A percentile compares a stretch with the other conserved stretches of the same genome.
Conservation (phyloP, 2,113 vertebrate genomes). For the Promerops cafer region DNA sequence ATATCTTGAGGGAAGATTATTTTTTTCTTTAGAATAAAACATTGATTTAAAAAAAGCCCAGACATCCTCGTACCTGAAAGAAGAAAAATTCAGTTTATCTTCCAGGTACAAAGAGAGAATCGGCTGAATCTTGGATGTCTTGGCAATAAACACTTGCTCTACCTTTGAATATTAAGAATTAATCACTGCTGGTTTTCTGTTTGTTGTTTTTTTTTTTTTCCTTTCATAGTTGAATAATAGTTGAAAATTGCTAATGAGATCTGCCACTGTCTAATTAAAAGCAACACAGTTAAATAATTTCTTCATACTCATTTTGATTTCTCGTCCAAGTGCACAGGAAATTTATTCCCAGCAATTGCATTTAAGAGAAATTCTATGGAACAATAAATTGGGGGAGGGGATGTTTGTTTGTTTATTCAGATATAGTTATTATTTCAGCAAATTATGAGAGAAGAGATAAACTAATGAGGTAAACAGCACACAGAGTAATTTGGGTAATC, state of each 20-base stretch:
- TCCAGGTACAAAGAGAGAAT: neutral
- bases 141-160: neutral
- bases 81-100: neutral
- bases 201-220: neutral
- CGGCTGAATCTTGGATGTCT: neutral
- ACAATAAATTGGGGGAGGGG: neutral
- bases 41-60: neutral
- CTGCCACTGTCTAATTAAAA: slow-evolving; percentile 15
- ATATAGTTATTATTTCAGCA: neutral
- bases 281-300: neutral
- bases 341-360: neutral
- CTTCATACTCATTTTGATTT: slow-evolving; percentile 6
- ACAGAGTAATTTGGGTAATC: neutral
- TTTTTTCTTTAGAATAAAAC: neutral
- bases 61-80: neutral
- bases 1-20: neutral
- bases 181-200: neutral
- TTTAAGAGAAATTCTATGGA: neutral
- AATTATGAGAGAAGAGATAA: neutral
- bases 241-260: neutral
- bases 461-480: neutral
- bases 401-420: neutral
- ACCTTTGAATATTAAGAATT: neutral
- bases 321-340: neutral
- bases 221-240: neutral